Evolutionary conservation across 2,888 invertebrate genomes (phyloP).

Genomic region (Listrodromus nycthemerus): DNA sequence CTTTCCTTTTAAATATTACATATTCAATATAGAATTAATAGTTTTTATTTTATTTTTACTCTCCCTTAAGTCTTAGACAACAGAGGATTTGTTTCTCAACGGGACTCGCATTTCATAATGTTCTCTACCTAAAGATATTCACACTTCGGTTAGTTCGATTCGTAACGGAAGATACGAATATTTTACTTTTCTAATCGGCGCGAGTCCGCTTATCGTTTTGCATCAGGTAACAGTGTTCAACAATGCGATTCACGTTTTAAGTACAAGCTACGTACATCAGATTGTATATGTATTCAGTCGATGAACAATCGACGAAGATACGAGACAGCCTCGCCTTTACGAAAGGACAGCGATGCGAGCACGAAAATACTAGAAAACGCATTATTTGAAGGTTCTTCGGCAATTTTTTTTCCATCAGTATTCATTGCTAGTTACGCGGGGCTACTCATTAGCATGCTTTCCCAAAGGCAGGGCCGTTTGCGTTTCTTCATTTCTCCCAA

Average conservation of each 20-base stretch:
- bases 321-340: not conserved
- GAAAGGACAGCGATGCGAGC: not conserved
- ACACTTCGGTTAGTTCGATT: not conserved
- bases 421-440: not conserved
- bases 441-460: not conserved
- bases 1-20: constrained; percentile 41
- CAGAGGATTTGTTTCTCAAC: constrained; percentile 27
- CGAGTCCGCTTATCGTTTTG: constrained; percentile 35
- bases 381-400: not conserved
- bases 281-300: constrained; percentile 57
- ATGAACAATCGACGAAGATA: constrained; percentile 36
- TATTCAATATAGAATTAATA: constrained; percentile 50
- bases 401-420: not conserved
- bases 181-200: constrained; percentile 24
- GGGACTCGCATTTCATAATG: constrained; percentile 10
- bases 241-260: constrained; percentile 54
- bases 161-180: not conserved
- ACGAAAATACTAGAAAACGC: not conserved
- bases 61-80: constrained; percentile 44
- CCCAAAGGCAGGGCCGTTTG: not conserved
- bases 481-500: constrained; percentile 1
- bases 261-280: constrained; percentile 48
- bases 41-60: constrained; percentile 42
- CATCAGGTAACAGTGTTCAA: constrained; percentile 64
- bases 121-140: not conserved